phyloP scores from a whole-genome alignment of 2,888 invertebrate genomes.

The Amblyteles armatorius region DNA sequence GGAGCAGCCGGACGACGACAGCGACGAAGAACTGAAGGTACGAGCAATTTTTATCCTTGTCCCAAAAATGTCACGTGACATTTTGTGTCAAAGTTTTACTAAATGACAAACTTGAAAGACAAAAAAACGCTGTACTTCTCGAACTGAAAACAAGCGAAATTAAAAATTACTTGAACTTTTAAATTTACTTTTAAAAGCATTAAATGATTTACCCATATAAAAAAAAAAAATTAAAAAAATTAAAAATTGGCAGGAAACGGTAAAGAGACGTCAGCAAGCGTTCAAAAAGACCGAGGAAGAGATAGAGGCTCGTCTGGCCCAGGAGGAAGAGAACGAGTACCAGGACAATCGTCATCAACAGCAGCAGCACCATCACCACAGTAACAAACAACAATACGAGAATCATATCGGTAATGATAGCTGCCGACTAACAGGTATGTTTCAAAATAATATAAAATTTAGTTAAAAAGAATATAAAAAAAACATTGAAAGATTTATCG shows the following conservation, averaged over 20 bases:
- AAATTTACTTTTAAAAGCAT: no score
- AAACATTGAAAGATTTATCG: constrained; percentile 43
- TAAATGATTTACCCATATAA: no score
- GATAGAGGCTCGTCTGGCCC: constrained; percentile 89
- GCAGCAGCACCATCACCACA: constrained; percentile 67
- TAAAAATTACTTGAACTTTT: no score
- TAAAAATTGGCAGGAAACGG: constrained; percentile 86
- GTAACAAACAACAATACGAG: constrained; percentile 71
- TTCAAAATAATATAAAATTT: constrained; percentile 58
- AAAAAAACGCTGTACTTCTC: no score
- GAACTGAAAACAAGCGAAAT: no score
- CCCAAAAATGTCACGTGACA: no score
- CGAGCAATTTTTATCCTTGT: constrained; percentile 28
- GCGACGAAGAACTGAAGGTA: constrained; percentile 92
- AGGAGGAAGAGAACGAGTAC: constrained; percentile 86
- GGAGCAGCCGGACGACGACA: constrained; percentile 85
- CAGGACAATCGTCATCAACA: constrained; percentile 70
- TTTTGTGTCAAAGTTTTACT: no score
- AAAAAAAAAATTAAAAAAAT: neutral
- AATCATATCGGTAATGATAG: constrained; percentile 83
- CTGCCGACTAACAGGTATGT: constrained; percentile 82
- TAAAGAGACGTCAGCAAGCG: constrained; percentile 88
- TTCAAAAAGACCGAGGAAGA: constrained; percentile 92
- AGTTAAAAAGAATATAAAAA: constrained; percentile 24
- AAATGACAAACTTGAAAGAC: no score